Conservation (phyloP, 2,113 vertebrate genomes). For the Polypterus senegalus region DNA sequence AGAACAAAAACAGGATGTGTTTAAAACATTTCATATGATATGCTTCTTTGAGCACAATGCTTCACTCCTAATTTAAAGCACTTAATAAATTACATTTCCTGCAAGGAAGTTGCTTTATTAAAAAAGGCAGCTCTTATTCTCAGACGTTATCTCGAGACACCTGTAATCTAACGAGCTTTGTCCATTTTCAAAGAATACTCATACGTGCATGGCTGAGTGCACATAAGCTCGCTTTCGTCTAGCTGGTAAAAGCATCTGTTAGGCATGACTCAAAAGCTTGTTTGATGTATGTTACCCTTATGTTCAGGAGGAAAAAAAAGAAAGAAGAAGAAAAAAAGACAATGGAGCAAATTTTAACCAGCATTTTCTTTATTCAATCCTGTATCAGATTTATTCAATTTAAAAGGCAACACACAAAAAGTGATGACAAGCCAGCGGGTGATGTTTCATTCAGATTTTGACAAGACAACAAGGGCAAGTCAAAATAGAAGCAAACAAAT, state of each 20-base stretch:
- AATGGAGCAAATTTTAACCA: slow-evolving; percentile 45
- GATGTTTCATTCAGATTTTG: slow-evolving; percentile 47
- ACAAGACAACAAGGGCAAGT: slow-evolving; percentile 50
- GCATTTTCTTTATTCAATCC: slow-evolving; percentile 40
- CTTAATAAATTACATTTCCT: slow-evolving; percentile 45
- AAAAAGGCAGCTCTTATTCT: slow-evolving; percentile 49
- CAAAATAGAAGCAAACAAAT: slow-evolving; percentile 52
- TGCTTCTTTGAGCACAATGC: slow-evolving; percentile 30
- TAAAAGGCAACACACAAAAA: slow-evolving; percentile 42
- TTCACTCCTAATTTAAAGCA: slow-evolving; percentile 26
- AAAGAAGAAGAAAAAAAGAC: slow-evolving; percentile 32
- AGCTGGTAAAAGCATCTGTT: slow-evolving; percentile 65
- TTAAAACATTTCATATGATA: slow-evolving; percentile 30
- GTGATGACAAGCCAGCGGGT: slow-evolving; percentile 41
- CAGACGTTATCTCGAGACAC: slow-evolving; percentile 47
- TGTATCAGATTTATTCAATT: slow-evolving; percentile 61
- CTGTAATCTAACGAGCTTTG: slow-evolving; percentile 59
- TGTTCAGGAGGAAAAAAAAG: slow-evolving; percentile 45
- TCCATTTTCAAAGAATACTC: slow-evolving; percentile 54
- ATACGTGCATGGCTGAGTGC: slow-evolving; percentile 41
- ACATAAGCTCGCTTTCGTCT: slow-evolving; percentile 39
- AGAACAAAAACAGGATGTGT: slow-evolving; percentile 12
- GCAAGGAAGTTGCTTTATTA: slow-evolving; percentile 45
- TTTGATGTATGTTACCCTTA: slow-evolving; percentile 52
- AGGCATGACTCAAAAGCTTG: slow-evolving; percentile 42